These are phyloP conservation scores for Tricholauxania praeusta DNA, from an alignment of 2,888 invertebrate species.

Conservation along the genomic window DNA sequence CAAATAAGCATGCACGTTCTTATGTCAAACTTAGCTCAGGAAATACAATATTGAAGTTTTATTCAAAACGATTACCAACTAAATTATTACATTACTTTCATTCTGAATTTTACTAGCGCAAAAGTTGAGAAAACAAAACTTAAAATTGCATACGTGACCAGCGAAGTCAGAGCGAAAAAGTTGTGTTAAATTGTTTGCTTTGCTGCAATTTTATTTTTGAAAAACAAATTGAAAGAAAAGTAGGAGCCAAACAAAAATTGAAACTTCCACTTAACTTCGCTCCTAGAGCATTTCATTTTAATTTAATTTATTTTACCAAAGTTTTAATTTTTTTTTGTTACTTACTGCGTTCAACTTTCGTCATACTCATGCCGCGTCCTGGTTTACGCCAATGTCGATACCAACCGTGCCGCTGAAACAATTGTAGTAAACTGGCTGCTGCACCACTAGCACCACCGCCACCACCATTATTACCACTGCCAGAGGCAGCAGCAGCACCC, in stretches of 20 bases:
- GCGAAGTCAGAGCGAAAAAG: too few relatives aligned
- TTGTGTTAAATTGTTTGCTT: not conserved
- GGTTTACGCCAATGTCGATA: slow-evolving; percentile 76
- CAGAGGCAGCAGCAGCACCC: slow-evolving; percentile 47
- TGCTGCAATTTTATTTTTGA: slow-evolving; percentile 11
- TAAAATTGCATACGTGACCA: too few relatives aligned
- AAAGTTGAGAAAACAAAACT: too few relatives aligned
- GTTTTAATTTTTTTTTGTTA: slow-evolving; percentile 46
- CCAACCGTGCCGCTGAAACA: slow-evolving; percentile 71
- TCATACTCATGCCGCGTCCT: slow-evolving; percentile 78
- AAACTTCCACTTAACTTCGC: slow-evolving; percentile 12
- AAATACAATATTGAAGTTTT: not conserved
- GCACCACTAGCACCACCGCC: slow-evolving; percentile 44
- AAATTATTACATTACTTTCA: too few relatives aligned
- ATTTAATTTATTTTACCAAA: not conserved
- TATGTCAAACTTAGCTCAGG: not conserved
- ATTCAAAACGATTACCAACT: not conserved
- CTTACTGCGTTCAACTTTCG: slow-evolving; percentile 83
- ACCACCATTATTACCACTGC: slow-evolving; percentile 45
- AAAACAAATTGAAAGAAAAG: slow-evolving; percentile 2
- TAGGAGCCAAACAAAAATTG: slow-evolving; percentile 5
- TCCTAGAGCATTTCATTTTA: slow-evolving; percentile 19
- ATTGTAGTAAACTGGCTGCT: slow-evolving; percentile 63
- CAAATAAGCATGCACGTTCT: too few relatives aligned
- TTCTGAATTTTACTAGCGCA: too few relatives aligned